Conservation (phyloP, 2,888 invertebrate species). For the Sesia bembeciformis region DNA sequence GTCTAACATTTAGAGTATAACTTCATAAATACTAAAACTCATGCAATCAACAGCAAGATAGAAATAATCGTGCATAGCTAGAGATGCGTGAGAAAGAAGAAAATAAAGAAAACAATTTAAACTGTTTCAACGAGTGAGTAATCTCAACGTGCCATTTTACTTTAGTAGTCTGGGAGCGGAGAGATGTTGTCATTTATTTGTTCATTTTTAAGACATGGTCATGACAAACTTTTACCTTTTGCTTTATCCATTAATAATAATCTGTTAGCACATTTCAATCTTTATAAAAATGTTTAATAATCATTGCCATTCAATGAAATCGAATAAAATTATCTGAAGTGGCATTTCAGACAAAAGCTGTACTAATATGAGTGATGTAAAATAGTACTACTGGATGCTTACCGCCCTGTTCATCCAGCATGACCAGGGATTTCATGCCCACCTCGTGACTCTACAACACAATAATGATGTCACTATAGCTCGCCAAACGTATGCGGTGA, state of each 20-base stretch:
- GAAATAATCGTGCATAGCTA: constrained; percentile 70
- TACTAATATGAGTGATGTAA: constrained; percentile 69
- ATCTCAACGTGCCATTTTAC: constrained; percentile 36
- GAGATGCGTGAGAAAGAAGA: constrained; percentile 61
- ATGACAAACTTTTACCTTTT: constrained; percentile 59
- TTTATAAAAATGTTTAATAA: constrained; percentile 36
- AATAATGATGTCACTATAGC: constrained; percentile 76
- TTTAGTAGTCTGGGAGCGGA: constrained; percentile 25
- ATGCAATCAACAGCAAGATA: constrained; percentile 69
- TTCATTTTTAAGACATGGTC: constrained; percentile 49
- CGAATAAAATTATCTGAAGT: constrained; percentile 56
- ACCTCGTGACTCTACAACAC: constrained; percentile 99
- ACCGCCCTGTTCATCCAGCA: constrained; percentile 99
- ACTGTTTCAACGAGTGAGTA: constrained; percentile 38
- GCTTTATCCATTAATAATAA: constrained; percentile 55
- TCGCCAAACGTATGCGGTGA: constrained; percentile 54
- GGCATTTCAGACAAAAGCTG: constrained; percentile 68
- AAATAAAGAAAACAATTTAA: constrained; percentile 55
- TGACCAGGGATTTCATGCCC: constrained; percentile 99
- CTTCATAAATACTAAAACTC: constrained; percentile 50
- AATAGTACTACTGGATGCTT: constrained; percentile 82
- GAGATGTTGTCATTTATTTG: constrained; percentile 29
- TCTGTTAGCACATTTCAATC: constrained; percentile 61
- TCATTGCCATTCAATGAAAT: constrained; percentile 58
- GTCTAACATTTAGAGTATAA: constrained; percentile 60